Conservation (phyloP, 2,888 invertebrate genomes). For the Nebria salina region DNA sequence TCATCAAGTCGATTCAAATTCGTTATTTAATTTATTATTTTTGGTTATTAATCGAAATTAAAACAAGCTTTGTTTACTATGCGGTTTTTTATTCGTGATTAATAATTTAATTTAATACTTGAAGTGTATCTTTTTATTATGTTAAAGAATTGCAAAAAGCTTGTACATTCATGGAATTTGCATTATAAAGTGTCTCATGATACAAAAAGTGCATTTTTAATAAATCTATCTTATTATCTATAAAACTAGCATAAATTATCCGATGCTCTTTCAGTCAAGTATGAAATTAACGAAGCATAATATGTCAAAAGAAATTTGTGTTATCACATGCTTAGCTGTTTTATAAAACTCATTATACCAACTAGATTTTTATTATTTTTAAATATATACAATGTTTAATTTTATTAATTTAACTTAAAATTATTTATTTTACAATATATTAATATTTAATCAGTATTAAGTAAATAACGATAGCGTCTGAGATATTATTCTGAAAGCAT, state of each 20-base stretch:
- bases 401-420: neutral
- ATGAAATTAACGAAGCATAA: neutral
- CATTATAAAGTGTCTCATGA: neutral
- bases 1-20: too few species aligned
- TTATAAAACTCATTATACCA: neutral
- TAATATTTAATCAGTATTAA: too few species aligned
- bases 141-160: neutral
- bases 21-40: too few species aligned
- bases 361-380: neutral
- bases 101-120: neutral
- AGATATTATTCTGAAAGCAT: neutral
- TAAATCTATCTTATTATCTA: neutral
- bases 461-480: too few species aligned
- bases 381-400: neutral
- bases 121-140: neutral
- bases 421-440: neutral
- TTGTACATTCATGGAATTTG: neutral
- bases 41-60: too few species aligned
- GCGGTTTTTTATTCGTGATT: neutral
- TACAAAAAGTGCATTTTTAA: neutral
- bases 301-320: neutral
- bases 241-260: neutral
- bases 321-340: neutral
- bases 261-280: neutral
- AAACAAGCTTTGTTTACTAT: too few species aligned